Conservation (phyloP, 1,140 invertebrate genomes). For the Macrobrachium rosenbergii region DNA sequence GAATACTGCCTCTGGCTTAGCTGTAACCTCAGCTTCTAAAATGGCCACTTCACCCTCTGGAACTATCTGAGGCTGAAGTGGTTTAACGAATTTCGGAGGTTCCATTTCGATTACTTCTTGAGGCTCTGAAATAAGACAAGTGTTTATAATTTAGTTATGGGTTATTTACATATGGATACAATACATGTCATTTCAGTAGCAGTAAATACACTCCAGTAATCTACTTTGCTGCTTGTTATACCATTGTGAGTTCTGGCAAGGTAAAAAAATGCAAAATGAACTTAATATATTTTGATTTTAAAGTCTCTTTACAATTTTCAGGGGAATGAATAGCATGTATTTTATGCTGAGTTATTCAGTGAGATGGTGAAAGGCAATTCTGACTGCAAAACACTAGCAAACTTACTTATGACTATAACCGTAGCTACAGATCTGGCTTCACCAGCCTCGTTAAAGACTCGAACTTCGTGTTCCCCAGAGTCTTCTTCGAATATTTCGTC, state of each 20-base stretch:
- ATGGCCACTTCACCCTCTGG: constrained; percentile 82
- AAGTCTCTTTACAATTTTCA: too few species aligned
- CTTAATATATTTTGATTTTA: too few species aligned
- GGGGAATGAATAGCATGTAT: too few species aligned
- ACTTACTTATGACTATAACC: constrained; percentile 74
- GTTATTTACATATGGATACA: too few species aligned
- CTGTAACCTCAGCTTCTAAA: constrained; percentile 82
- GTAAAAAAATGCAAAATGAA: too few species aligned
- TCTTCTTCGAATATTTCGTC: constrained; percentile 80
- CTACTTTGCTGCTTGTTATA: too few species aligned
- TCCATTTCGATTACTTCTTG: constrained; percentile 76
- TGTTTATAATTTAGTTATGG: too few species aligned
- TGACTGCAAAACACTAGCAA: neutral
- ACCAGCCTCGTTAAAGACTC: constrained; percentile 81
- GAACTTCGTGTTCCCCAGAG: constrained; percentile 87
- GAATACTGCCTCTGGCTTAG: constrained; percentile 84
- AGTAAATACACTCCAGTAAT: too few species aligned
- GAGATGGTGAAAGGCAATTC: too few species aligned
- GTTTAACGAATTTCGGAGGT: constrained; percentile 82
- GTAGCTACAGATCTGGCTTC: constrained; percentile 84
- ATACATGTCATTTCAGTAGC: too few species aligned
- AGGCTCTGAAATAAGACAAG: constrained; percentile 69
- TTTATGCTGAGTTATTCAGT: too few species aligned
- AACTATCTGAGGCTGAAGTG: constrained; percentile 80
- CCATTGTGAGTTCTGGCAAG: too few species aligned